These are phyloP conservation scores for Xanthorhoe spadicearia DNA, from an alignment of 2,888 invertebrate species.

Conservation along the genomic window DNA sequence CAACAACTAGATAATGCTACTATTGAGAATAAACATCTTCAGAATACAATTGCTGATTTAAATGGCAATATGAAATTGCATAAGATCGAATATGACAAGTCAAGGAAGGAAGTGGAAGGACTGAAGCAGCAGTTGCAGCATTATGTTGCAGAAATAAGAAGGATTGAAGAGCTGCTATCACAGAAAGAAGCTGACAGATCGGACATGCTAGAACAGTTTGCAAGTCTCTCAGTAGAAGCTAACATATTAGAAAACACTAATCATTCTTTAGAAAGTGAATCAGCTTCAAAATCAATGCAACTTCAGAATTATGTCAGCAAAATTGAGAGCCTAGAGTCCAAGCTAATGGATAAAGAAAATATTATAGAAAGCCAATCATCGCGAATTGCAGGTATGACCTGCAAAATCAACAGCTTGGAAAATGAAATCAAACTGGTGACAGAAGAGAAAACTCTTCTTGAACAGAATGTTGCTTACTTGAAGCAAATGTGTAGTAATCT, in stretches of 20 bases:
- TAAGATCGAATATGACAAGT: constrained; percentile 88
- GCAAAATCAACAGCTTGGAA: constrained; percentile 71
- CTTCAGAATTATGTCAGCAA: constrained; percentile 77
- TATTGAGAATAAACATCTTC: constrained; percentile 89
- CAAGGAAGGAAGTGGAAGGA: constrained; percentile 89
- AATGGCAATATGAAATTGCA: constrained; percentile 86
- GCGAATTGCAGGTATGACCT: constrained; percentile 69
- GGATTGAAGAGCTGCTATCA: constrained; percentile 90
- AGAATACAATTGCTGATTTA: constrained; percentile 88
- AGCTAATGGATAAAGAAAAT: constrained; percentile 79
- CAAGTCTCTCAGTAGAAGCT: constrained; percentile 90
- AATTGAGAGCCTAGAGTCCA: constrained; percentile 87
- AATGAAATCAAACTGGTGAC: constrained; percentile 75
- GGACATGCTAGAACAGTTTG: constrained; percentile 92
- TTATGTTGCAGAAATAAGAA: constrained; percentile 92
- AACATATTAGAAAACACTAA: constrained; percentile 91
- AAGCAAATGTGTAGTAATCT: constrained; percentile 77
- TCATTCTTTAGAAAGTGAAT: constrained; percentile 91
- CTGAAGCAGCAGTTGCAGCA: constrained; percentile 91
- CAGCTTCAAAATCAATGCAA: constrained; percentile 87
- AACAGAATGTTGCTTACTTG: constrained; percentile 74
- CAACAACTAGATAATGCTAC: constrained; percentile 85
- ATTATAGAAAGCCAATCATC: constrained; percentile 72
- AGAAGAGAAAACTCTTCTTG: constrained; percentile 74
- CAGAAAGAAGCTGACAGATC: constrained; percentile 91